Evolutionary conservation across 2,113 vertebrate genomes (phyloP), one percentile per base, ranked within the genome.

Genomic region (Sinocyclocheilus anophthalmus): DNA sequence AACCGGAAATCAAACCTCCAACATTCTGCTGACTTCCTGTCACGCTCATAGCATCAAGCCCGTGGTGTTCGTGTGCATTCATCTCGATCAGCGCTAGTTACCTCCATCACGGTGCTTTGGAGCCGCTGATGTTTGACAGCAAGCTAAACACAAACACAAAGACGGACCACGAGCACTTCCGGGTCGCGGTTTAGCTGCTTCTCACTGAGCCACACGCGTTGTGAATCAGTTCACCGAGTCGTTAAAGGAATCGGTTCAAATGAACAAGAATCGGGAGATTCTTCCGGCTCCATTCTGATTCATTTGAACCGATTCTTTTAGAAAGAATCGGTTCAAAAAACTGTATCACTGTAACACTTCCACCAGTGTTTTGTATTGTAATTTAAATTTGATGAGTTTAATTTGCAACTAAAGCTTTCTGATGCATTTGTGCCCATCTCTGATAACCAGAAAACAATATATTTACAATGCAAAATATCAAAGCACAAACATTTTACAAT

Each of bases 81-180:
- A 61, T 79, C 33, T 61, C 7, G 7, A 61, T 22, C 20, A 39
- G 39, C 2, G 24, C 20, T 24, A 33, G 42, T 80, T 61, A 42
- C 57, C 77, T 39, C 39, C 33, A 53, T 3, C 59, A 12, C n/a
- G 45, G 2, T 13, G 30, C 9, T 16, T 1, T 67, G n/a, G 26
- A 30, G 65, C 42, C 50, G 50, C 50, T 57, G 50, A 57, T 55
- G 76, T 20, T 12, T 37, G 53, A 59, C 30, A 61, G 30, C 0
- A 13, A 67, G 70, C 18, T 55, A 77, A 53, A 80, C 77, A 80
- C 12, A 42, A 55, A 59, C 50, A 78, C 50, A 42, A n/a, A 63
- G 55, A 61, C 57, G 57, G 8, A 16, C 2, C 20, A 1, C 20
- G 37, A 14, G 77, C 55, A 80, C 77, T 63, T 80, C 77, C 77